phyloP scores from a whole-genome alignment of 2,888 invertebrate genomes.

The Dione juno region DNA sequence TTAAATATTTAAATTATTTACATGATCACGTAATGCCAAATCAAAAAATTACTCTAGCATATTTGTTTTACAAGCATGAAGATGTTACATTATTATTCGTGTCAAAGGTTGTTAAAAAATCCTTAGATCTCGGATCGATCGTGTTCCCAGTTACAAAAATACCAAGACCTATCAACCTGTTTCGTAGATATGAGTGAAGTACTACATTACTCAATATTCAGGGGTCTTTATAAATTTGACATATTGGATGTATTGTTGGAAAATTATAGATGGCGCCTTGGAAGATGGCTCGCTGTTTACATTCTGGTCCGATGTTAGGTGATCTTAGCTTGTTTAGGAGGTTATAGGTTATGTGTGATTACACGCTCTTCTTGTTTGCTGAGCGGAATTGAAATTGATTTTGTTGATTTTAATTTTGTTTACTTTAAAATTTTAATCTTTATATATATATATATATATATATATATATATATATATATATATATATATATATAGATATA shows the following conservation, averaged over 20 bases:
- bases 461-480: too few relatives aligned
- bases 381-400: slow-evolving; percentile 72
- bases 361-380: slow-evolving; percentile 69
- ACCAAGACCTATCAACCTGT: slow-evolving; percentile 47
- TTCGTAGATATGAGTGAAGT: slow-evolving; percentile 31
- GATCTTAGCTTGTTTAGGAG: slow-evolving; percentile 73
- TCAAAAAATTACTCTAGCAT: slow-evolving; percentile 50
- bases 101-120: slow-evolving; percentile 84
- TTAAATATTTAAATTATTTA: background rate
- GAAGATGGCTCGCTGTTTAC: slow-evolving; percentile 80
- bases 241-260: slow-evolving; percentile 73
- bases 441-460: background rate
- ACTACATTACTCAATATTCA: slow-evolving; percentile 31
- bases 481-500: too few relatives aligned
- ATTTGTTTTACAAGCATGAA: slow-evolving; percentile 77
- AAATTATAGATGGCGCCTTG: slow-evolving; percentile 83
- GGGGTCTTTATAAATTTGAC: slow-evolving; percentile 61
- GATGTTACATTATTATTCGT: slow-evolving; percentile 81
- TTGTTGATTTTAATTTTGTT: slow-evolving; percentile 48
- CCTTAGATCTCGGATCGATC: slow-evolving; percentile 76
- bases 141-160: slow-evolving; percentile 64
- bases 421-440: slow-evolving; percentile 28
- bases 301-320: slow-evolving; percentile 74
- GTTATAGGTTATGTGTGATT: slow-evolving; percentile 77
- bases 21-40: background rate